phyloP scores from a whole-genome alignment of 2,113 vertebrate species.

The Rhineura floridana region DNA sequence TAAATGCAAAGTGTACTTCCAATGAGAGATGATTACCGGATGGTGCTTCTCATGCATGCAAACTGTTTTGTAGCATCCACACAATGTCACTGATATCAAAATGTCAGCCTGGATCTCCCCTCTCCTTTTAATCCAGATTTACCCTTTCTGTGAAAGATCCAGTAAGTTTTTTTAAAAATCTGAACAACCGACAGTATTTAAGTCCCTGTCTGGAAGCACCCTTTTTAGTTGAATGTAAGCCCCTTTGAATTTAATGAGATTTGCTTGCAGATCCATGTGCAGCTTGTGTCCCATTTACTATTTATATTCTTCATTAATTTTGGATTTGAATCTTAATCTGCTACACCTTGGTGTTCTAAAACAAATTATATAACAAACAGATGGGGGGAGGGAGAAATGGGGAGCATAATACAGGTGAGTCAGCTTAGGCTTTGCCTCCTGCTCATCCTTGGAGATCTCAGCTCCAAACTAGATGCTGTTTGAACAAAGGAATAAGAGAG shows the following conservation, averaged over 20 bases:
- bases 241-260: no score
- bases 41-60: no score
- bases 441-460: neutral
- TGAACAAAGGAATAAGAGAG: neutral
- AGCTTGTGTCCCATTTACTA: neutral
- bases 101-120: no score
- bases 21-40: no score
- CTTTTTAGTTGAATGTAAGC: neutral
- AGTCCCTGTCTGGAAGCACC: no score
- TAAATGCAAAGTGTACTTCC: neutral
- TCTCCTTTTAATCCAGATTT: no score
- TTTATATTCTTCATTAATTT: constrained; percentile 1
- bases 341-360: neutral
- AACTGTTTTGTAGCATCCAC: no score
- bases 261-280: no score
- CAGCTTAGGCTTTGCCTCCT: neutral
- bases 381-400: neutral
- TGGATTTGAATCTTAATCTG: constrained; percentile 2
- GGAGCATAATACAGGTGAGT: neutral
- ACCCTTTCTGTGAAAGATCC: no score
- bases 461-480: neutral
- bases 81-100: no score
- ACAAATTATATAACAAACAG: neutral
- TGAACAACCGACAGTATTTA: no score
- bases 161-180: no score